These are phyloP conservation scores for Archegozetes longisetosus DNA, from an alignment of 1,140 invertebrate species.

Conservation along the genomic window DNA sequence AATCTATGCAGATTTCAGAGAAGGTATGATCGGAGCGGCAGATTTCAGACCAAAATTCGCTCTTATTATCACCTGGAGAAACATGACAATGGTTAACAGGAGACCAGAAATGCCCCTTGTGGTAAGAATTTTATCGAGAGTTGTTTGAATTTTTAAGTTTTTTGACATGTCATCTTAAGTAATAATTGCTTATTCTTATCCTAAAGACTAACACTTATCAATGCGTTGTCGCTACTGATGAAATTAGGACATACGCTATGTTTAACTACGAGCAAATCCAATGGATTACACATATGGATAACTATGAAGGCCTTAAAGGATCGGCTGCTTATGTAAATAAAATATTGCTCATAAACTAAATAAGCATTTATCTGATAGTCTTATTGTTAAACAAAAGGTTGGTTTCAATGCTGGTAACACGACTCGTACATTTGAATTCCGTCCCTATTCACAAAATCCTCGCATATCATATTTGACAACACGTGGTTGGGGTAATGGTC, in stretches of 20 bases:
- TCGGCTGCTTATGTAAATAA: constrained; percentile 63
- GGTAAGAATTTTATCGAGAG: no score
- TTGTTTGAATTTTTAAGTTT: no score
- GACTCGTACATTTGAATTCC: constrained; percentile 71
- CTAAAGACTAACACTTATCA: constrained; percentile 82
- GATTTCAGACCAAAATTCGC: constrained; percentile 75
- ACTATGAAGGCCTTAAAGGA: constrained; percentile 57
- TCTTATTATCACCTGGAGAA: constrained; percentile 87
- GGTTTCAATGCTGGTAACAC: constrained; percentile 92
- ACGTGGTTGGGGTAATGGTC: constrained; percentile 68
- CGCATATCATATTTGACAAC: constrained; percentile 61
- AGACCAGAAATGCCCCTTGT: constrained; percentile 41
- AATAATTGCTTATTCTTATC: no score
- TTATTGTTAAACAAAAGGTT: constrained; percentile 28
- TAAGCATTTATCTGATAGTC: neutral
- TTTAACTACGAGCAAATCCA: constrained; percentile 79
- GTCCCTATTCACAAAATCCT: constrained; percentile 70
- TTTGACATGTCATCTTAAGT: no score
- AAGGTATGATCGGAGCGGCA: constrained; percentile 76
- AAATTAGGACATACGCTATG: constrained; percentile 80
- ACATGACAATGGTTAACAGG: constrained; percentile 76
- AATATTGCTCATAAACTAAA: neutral
- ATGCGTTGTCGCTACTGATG: constrained; percentile 76
- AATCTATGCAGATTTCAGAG: constrained; percentile 68
- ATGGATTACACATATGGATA: constrained; percentile 76